A percentile compares a stretch with the other conserved stretches of the same genome.
phyloP scores from a whole-genome alignment of 2,797 vertebrate genomes.

The Ctenochaetus hawaiiensis region DNA sequence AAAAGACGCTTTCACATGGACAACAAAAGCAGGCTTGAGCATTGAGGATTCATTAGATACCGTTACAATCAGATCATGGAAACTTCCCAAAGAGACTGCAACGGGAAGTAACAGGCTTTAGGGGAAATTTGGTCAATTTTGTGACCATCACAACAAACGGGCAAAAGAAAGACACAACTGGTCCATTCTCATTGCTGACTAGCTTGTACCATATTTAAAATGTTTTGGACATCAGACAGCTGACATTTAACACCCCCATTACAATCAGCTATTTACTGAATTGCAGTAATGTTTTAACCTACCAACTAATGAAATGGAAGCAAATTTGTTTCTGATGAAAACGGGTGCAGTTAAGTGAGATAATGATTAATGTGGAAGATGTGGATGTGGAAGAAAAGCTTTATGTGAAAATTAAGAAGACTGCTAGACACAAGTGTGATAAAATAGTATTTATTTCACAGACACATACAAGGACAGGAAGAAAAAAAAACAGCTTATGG shows the following conservation, averaged over 20 bases:
- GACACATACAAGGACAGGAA: slow-evolving; percentile 74
- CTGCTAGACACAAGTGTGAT: slow-evolving; percentile 66
- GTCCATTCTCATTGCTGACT: neutral
- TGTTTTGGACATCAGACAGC: neutral
- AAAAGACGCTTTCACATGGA: slow-evolving; percentile 35
- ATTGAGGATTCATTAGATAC: slow-evolving; percentile 29
- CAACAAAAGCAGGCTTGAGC: slow-evolving; percentile 18
- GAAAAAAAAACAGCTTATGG: slow-evolving; percentile 81
- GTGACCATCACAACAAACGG: neutral
- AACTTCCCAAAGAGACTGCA: slow-evolving; percentile 1
- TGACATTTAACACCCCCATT: neutral
- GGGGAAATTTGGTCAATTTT: neutral
- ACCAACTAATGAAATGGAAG: neutral
- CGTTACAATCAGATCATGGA: slow-evolving; percentile 15
- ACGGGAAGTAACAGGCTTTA: slow-evolving; percentile 2
- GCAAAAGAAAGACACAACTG: neutral
- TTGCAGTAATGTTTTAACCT: neutral
- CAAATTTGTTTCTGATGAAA: neutral
- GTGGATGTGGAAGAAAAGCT: too few relatives aligned
- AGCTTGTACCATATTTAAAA: slow-evolving; percentile 1
- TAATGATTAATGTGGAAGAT: too few relatives aligned
- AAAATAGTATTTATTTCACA: slow-evolving; percentile 89
- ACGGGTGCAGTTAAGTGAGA: too few relatives aligned
- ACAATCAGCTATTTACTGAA: neutral
- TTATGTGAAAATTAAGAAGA: neutral